Percentiles rank a stretch among this genome's conserved stretches.
Evolutionary conservation across 2,113 vertebrate species (phyloP).

Genomic region (Albula glossodonta): DNA sequence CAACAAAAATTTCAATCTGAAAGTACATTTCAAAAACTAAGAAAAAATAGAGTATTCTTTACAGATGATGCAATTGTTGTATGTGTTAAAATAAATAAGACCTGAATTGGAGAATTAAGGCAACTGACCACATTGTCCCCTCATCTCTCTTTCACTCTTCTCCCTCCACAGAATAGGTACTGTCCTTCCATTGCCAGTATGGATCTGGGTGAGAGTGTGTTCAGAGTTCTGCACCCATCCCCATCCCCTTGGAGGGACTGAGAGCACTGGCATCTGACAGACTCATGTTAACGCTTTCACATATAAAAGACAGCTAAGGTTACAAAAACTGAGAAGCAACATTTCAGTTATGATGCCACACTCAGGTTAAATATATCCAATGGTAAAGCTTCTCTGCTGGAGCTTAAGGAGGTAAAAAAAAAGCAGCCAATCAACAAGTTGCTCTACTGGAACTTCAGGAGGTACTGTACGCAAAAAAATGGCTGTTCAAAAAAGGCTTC

Average conservation of each 20-base stretch:
- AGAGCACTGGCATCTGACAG: neutral
- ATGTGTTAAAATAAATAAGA: conserved; percentile 17
- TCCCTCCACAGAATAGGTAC: neutral
- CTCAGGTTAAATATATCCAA: neutral
- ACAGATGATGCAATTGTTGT: neutral
- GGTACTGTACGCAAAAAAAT: neutral
- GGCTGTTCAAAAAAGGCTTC: neutral
- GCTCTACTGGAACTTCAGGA: conserved; percentile 6
- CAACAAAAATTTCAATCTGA: neutral
- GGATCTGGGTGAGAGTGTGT: neutral
- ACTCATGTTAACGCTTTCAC: neutral
- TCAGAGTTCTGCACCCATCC: too few species aligned
- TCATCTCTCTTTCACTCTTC: neutral
- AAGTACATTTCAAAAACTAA: neutral
- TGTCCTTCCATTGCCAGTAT: neutral
- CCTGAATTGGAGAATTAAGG: conserved; percentile 15
- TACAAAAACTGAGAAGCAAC: neutral
- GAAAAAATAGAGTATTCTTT: neutral
- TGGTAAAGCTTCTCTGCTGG: neutral
- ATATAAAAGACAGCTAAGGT: neutral
- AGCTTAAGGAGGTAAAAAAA: neutral
- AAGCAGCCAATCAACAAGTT: neutral
- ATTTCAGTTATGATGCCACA: neutral
- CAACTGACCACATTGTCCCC: neutral
- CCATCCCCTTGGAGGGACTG: neutral